Percentiles rank a stretch among this genome's conserved stretches.
phyloP scores from a whole-genome alignment of 1,140 invertebrate genomes.

The Musca domestica region DNA sequence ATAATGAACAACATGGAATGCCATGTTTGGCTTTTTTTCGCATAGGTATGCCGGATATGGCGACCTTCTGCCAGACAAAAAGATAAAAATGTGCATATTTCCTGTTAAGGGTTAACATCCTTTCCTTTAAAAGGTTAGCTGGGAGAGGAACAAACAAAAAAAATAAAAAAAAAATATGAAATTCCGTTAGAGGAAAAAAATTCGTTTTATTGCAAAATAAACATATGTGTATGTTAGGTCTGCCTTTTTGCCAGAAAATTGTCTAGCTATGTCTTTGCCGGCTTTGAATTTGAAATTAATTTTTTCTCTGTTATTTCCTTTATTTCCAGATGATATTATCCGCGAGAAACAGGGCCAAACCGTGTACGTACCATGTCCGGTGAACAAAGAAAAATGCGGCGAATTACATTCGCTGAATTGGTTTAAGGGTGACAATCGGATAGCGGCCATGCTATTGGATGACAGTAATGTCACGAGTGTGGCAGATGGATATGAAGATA shows the following conservation, averaged over 20 bases:
- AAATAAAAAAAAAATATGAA: background rate
- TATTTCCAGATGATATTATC: slow-evolving; percentile 44
- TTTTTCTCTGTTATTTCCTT: slow-evolving; percentile 23
- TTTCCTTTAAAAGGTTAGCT: too few species aligned
- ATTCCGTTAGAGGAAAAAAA: background rate
- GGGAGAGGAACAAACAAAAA: too few species aligned
- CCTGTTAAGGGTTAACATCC: too few species aligned
- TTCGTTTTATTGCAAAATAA: background rate
- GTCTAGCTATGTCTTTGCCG: background rate
- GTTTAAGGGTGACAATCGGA: slow-evolving; percentile 77
- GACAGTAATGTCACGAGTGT: slow-evolving; percentile 64
- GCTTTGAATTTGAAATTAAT: slow-evolving; percentile 7
- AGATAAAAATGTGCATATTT: too few species aligned
- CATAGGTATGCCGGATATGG: too few species aligned
- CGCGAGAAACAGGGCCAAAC: slow-evolving; percentile 61
- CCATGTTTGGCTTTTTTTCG: too few species aligned
- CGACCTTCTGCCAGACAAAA: too few species aligned
- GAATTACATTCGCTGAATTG: slow-evolving; percentile 86
- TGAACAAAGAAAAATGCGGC: slow-evolving; percentile 74
- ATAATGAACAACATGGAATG: too few species aligned
- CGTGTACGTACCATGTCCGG: slow-evolving; percentile 70
- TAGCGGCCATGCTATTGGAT: slow-evolving; percentile 78
- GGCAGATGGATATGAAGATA: slow-evolving; percentile 69
- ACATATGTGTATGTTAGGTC: background rate
- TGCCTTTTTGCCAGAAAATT: background rate